Conservation (phyloP, 1,140 invertebrate genomes). For the Ceratina calcarata region DNA sequence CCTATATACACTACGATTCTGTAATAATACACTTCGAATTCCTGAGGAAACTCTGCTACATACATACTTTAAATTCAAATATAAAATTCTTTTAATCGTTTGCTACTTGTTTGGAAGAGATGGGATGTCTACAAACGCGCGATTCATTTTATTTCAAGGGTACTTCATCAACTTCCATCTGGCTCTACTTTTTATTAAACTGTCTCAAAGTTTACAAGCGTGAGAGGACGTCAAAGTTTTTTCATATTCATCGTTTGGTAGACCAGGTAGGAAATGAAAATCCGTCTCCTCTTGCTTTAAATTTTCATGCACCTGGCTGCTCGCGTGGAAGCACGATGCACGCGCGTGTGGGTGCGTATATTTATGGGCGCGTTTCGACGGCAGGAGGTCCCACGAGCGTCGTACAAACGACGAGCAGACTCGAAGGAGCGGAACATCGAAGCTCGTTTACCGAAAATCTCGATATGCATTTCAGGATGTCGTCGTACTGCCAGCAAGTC, state of each 20-base stretch:
- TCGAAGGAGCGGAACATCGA: slow-evolving; percentile 4
- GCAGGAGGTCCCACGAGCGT: slow-evolving; percentile 21
- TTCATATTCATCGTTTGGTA: background rate
- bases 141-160: background rate
- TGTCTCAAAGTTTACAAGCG: too few relatives aligned
- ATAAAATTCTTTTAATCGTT: too few relatives aligned
- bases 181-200: too few relatives aligned
- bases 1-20: too few relatives aligned
- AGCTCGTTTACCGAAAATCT: background rate
- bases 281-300: slow-evolving; percentile 4
- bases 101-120: too few relatives aligned
- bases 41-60: too few relatives aligned
- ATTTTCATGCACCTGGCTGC: background rate
- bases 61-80: too few relatives aligned
- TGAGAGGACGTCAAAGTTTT: slow-evolving; percentile 8
- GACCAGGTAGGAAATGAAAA: slow-evolving; percentile 29
- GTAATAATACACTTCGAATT: too few relatives aligned
- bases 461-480: background rate
- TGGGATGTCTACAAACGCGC: background rate
- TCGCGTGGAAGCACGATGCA: background rate
- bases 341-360: slow-evolving; percentile 10
- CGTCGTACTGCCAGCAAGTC: too few relatives aligned
- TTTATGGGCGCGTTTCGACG: slow-evolving; percentile 28
- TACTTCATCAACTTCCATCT: too few relatives aligned
- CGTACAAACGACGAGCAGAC: slow-evolving; percentile 12